Base-by-base conservation (phyloP, 1,140 invertebrate species). In the Listronotus oregonensis region DNA sequence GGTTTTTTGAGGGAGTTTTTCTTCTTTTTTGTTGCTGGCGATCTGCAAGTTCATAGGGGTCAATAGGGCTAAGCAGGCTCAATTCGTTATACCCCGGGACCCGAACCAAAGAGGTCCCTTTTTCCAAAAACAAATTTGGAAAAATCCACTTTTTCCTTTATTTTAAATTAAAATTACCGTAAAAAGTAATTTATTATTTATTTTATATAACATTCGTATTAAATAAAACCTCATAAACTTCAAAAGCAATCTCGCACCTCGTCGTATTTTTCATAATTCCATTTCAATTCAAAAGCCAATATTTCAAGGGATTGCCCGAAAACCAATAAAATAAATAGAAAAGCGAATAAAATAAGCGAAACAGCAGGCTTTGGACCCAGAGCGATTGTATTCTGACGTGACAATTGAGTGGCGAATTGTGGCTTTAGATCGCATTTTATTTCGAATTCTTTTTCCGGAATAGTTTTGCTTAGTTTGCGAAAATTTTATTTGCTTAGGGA, bases 331-430 rank as follows among this genome's bases (percentile, higher is more conserved):
- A 58, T 58, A 58, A 58, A 65, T 65, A 58, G 63, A 50, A 50
- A 65, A 37, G 17, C 37, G 61, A 70, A 70, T 70, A 70, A 70
- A 70, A 68, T 65, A 68, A 70, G 68, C 61, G 66, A 68, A 70
- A 59, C 50, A 54, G 56, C 32, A 43, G 47, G 50, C 11, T n/a
- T 51, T 27, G 39, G n/a, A 52, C 52, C 64, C 55, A 56, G 49
- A 43, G 59, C 57, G 57, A 68, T 70, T 68, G 66, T 70, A 70
- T 70, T 68, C 56, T 68, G 69, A 70, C 69, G 69, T 68, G 69
- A 64, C 69, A 70, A 70, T 70, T 70, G 69, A 70, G 61, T 68
- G 61, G 47, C 59, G 59, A 62, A 60, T 66, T 54, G 67, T 54
- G 63, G 52, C 60, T 69, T 67, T 57, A 67, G 59, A 49, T 56